Conservation (phyloP, 2,113 vertebrate species). For the Neopipo cinnamomea region DNA sequence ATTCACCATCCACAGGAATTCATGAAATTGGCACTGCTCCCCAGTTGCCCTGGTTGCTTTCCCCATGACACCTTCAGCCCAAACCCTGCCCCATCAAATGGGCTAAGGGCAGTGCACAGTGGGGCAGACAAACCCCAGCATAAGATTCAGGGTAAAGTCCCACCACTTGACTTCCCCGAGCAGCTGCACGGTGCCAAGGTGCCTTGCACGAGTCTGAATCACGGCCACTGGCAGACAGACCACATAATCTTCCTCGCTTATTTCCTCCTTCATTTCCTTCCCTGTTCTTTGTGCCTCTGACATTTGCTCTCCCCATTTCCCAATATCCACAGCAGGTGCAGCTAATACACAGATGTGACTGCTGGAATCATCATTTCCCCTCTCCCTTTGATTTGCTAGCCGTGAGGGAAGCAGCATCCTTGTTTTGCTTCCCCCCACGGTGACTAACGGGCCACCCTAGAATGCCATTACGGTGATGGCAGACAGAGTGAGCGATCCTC, state of each 20-base stretch:
- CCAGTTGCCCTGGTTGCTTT: background rate
- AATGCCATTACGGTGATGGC: background rate
- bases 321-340: conserved; percentile 1
- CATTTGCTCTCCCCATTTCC: background rate
- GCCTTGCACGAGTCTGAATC: background rate
- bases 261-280: conserved; percentile 42
- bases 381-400: background rate
- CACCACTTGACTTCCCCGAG: background rate
- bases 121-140: background rate
- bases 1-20: background rate
- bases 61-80: background rate
- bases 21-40: background rate
- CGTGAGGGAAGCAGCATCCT: background rate
- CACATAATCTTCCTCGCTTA: background rate
- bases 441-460: background rate
- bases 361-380: background rate
- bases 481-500: background rate
- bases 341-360: background rate
- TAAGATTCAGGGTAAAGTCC: background rate
- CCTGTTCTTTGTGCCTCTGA: background rate
- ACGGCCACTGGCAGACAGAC: background rate
- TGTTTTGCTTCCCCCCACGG: background rate
- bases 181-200: background rate
- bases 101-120: background rate
- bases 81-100: background rate